Evolutionary conservation across 2,113 vertebrate species (phyloP).

Genomic region (Synchiropus splendidus): DNA sequence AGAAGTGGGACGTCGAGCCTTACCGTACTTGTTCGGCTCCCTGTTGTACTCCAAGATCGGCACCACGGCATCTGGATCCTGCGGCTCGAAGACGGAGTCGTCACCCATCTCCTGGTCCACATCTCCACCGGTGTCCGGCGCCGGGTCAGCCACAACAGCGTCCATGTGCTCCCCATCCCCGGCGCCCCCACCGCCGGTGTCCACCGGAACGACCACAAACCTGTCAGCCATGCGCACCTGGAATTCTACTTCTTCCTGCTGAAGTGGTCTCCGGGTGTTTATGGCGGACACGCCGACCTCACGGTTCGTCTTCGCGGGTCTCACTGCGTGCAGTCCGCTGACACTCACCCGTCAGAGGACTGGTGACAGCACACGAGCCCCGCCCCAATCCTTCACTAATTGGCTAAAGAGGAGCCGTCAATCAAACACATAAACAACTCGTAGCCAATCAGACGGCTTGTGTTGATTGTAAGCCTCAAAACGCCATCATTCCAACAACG

Average conservation of each 20-base stretch:
- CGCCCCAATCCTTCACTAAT: conserved; percentile 24
- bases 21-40: conserved; percentile 71
- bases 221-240: conserved; percentile 57
- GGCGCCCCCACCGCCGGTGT: conserved; percentile 9
- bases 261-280: too few species aligned
- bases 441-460: conserved; percentile 9
- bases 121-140: conserved; percentile 12
- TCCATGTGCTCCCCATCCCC: conserved; percentile 11
- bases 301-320: not conserved
- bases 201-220: conserved; percentile 67
- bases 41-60: conserved; percentile 68
- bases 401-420: conserved; percentile 39
- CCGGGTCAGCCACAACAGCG: conserved; percentile 20
- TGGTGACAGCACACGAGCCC: conserved; percentile 38
- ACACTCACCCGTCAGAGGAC: conserved; percentile 26
- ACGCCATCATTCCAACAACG: too few species aligned
- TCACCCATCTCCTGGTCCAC: conserved; percentile 8
- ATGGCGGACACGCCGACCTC: too few species aligned
- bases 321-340: conserved; percentile 4
- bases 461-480: not conserved
- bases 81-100: conserved; percentile 27
- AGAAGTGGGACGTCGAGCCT: conserved; percentile 35
- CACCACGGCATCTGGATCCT: conserved; percentile 37
- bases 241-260: not conserved
- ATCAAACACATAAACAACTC: conserved; percentile 4